Evolutionary conservation across 1,140 invertebrate genomes (phyloP).

Genomic region (Ceratosolen fusciceps): DNA sequence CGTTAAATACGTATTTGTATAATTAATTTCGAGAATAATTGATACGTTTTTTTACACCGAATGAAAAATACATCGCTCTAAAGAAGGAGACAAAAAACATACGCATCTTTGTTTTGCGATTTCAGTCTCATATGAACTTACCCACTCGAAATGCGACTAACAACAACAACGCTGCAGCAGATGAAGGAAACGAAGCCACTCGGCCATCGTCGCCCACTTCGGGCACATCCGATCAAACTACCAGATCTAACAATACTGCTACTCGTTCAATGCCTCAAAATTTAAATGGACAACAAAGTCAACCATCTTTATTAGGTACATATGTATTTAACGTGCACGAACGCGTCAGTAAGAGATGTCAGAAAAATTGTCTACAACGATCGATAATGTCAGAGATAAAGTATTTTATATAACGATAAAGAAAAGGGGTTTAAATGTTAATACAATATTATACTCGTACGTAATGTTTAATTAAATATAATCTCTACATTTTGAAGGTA

Average conservation of each 20-base stretch:
- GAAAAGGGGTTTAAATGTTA: too few relatives aligned
- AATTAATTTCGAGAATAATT: too few relatives aligned
- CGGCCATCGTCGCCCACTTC: constrained; percentile 55
- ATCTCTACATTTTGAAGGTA: too few relatives aligned
- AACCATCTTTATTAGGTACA: constrained; percentile 58
- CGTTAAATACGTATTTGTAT: too few relatives aligned
- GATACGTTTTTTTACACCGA: too few relatives aligned
- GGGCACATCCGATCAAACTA: constrained; percentile 49
- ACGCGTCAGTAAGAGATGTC: not conserved
- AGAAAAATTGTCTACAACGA: not conserved
- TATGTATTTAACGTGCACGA: not conserved
- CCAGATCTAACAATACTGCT: constrained; percentile 49
- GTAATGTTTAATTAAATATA: too few relatives aligned
- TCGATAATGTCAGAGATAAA: too few relatives aligned
- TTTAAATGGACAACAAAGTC: constrained; percentile 54
- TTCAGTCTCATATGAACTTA: constrained; percentile 74
- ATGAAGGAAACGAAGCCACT: constrained; percentile 57
- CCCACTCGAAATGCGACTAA: constrained; percentile 58
- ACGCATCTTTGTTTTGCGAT: not conserved
- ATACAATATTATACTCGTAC: too few relatives aligned
- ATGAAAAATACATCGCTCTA: too few relatives aligned
- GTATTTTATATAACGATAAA: too few relatives aligned
- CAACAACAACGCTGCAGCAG: constrained; percentile 59
- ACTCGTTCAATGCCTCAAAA: constrained; percentile 41
- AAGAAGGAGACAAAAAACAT: too few relatives aligned